A percentile compares a stretch with the other conserved stretches of the same genome.
phyloP scores from a whole-genome alignment of 92 coral and sea anemone species.

The Zoanthus sociatus region DNA sequence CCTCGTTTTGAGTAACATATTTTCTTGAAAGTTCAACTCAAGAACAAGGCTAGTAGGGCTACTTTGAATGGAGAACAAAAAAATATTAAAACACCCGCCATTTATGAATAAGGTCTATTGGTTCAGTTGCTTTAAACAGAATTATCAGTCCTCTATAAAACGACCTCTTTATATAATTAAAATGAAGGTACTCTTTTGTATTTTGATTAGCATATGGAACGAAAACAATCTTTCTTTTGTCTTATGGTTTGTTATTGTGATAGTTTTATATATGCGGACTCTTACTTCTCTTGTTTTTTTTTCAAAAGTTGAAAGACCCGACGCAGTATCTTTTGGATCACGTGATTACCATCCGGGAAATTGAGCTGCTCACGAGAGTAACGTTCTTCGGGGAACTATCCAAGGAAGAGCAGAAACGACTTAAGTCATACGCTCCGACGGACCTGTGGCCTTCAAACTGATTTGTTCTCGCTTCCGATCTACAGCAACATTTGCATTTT shows the following conservation, averaged over 20 bases:
- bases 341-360: conserved; percentile 49
- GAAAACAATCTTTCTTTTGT: too few species aligned
- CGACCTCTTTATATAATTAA: too few species aligned
- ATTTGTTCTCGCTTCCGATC: background rate
- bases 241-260: background rate
- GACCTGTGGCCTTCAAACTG: conserved; percentile 25
- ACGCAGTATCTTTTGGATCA: conserved; percentile 27
- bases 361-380: conserved; percentile 36
- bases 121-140: too few species aligned
- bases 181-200: background rate
- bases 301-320: conserved; percentile 11
- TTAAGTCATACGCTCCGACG: conserved; percentile 34
- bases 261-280: background rate
- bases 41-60: too few species aligned
- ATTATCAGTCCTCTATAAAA: too few species aligned
- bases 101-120: too few species aligned
- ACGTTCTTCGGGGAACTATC: conserved; percentile 27
- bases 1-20: too few species aligned
- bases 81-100: too few species aligned
- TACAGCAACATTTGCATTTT: background rate
- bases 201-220: too few species aligned
- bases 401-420: conserved; percentile 14
- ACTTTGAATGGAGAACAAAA: too few species aligned
- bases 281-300: background rate
- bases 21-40: too few species aligned